Evolutionary conservation across 2,888 invertebrate species (phyloP), one percentile per base, ranked within the genome.

Genomic region (Polyommatus iphigenia): DNA sequence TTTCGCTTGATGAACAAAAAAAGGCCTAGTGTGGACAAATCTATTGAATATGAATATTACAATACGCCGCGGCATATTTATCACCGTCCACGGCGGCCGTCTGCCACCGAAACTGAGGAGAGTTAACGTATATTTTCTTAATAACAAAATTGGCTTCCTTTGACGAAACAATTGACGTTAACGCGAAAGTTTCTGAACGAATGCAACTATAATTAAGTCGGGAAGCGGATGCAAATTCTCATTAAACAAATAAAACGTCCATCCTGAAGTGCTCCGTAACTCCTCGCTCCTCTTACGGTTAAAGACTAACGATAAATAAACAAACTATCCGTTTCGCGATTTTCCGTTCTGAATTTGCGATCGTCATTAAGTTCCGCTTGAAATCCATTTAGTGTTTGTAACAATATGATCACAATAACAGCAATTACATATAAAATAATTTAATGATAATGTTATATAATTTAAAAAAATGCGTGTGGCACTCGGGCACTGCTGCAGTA

Each of bases 221-320:
- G 62, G 46, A 76, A n/a, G 46, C 62, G 67, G 29, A 62, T 32
- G 62, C 46, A 54, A 77, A 77, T 41, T 46, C 77, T 77, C 77
- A 77, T 77, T 77, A 62, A 62, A 46, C 50, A 77, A 77, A 77
- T 71, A 77, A 77, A 77, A 71, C 77, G 29, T 77, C 54, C 54
- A 77, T 77, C 71, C 29, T 6, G 29, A 15, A 67, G 67, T 32
- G 67, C 67, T 67, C 29, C 29, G 67, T 67, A 67, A 67, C 67
- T 67, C 29, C 67, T 18, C 29, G 67, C 67, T 32, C 29, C 67
- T 32, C 62, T 62, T 24, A 67, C 67, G 67, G 15, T 67, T 18
- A 67, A 67, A 67, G 67, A 67, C 67, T 67, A 67, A 67, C 67
- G 29, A 67, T 67, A 29, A 67, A 67, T 24, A 67, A 32, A 32